phyloP scores from a whole-genome alignment of 2,797 vertebrate species.

The Clangula hyemalis region DNA sequence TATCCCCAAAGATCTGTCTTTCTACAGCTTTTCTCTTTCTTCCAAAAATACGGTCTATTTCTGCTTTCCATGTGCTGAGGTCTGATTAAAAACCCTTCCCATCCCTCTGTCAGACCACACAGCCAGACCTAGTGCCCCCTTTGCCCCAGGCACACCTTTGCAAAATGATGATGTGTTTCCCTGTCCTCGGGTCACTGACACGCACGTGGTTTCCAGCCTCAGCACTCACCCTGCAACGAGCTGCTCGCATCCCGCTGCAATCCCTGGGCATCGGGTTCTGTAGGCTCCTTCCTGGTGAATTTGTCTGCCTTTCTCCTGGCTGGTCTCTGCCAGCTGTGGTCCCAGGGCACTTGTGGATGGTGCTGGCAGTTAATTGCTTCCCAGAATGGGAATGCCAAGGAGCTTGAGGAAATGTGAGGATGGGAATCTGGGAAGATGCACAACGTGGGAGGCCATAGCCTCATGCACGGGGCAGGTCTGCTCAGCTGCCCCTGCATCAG shows the following conservation, averaged over 20 bases:
- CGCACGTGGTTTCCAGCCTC: not conserved
- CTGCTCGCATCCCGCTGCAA: not conserved
- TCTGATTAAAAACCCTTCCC: not conserved
- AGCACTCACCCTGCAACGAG: not conserved
- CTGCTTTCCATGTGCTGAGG: not conserved
- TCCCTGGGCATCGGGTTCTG: not conserved
- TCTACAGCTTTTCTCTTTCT: not conserved
- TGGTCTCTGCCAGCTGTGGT: not conserved
- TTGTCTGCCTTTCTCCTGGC: not conserved
- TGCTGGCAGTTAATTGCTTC: not conserved
- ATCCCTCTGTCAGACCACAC: not conserved
- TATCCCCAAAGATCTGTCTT: not conserved
- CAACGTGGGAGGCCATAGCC: not conserved
- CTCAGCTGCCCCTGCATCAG: not conserved
- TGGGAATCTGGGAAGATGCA: not conserved
- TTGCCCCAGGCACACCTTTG: not conserved
- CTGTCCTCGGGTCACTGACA: not conserved
- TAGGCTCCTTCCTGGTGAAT: not conserved
- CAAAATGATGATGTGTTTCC: not conserved
- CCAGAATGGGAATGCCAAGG: not conserved
- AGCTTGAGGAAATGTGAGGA: not conserved
- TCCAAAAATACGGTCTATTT: not conserved
- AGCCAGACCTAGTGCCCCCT: not conserved
- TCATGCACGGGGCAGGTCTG: not conserved
- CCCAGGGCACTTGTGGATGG: too few relatives aligned